Base-by-base conservation (phyloP, 2,888 invertebrate genomes). In the Heliconius aoede region DNA sequence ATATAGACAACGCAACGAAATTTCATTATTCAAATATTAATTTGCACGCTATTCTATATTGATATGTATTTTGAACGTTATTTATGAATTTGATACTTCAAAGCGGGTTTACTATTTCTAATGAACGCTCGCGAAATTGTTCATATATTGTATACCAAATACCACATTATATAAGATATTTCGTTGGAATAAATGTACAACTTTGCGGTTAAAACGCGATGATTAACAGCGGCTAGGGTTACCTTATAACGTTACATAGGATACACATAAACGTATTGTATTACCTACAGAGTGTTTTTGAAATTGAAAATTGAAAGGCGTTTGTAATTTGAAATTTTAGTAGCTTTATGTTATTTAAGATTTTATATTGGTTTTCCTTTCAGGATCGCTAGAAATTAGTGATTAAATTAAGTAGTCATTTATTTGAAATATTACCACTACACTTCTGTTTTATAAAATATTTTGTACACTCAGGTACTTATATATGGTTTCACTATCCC, bases 71-170 rank as follows among this genome's bases (percentile, higher is more conserved):
- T 71, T 67, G 62, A 73, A 78, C 82, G 80, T 82, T 82, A 84
- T 84, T 88, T 88, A 86, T 84, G 86, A 90, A 90, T 86, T 84
- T 87, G 89, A 90, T 88, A 90, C 86, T 83, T 82, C 87, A 86
- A 86, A 86, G 87, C 84, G 85, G 90, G 90, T 90, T 88, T 91
- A 90, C 89, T 88, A 89, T 91, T 91, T 88, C 91, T 91, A 91
- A 91, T 91, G 91, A 91, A 88, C 87, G 83, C 85, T 84, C 80
- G 82, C 80, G 81, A 83, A 83, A 81, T 81, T 84, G 83, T 86
- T 84, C 85, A 82, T 82, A 82, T 84, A 81, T 82, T 82, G 80
- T 82, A 81, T 84, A 80, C 79, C 78, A 77, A 80, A 80, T 77
- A 81, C 78, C 78, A 77, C 76, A 78, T 78, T 78, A 77, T 77